These are phyloP conservation scores for Tenthredo scrophulariae DNA, from an alignment of 2,888 invertebrate genomes.

Conservation along the genomic window DNA sequence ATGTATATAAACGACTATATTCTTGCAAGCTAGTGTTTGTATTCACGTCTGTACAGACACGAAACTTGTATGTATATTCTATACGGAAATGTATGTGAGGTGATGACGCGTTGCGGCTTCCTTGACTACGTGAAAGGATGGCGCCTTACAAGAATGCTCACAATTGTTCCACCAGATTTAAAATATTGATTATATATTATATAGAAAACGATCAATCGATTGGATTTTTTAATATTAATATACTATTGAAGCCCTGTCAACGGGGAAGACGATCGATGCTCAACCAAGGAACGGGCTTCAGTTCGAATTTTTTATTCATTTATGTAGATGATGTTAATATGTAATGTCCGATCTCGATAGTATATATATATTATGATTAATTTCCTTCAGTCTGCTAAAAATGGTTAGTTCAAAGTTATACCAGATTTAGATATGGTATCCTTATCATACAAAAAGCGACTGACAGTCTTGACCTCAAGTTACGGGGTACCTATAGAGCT, in stretches of 20 bases:
- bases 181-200: not conserved
- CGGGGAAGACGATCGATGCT: not conserved
- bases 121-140: conserved; percentile 6
- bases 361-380: not conserved
- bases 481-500: not conserved
- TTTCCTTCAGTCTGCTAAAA: not conserved
- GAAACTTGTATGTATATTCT: not conserved
- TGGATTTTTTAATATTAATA: not conserved
- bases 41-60: not conserved
- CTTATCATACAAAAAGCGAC: not conserved
- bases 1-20: conserved; percentile 5
- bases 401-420: not conserved
- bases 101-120: conserved; percentile 28
- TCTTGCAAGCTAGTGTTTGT: not conserved
- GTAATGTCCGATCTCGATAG: not conserved
- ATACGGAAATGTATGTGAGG: conserved; percentile 14
- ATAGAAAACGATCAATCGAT: not conserved
- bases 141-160: not conserved
- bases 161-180: too few species aligned
- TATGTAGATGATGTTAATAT: not conserved
- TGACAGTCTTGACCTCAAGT: not conserved
- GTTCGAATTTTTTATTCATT: not conserved
- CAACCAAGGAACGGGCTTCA: not conserved
- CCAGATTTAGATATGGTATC: not conserved
- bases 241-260: not conserved